Conservation (phyloP, 2,888 invertebrate species). For the Papilio demoleus region DNA sequence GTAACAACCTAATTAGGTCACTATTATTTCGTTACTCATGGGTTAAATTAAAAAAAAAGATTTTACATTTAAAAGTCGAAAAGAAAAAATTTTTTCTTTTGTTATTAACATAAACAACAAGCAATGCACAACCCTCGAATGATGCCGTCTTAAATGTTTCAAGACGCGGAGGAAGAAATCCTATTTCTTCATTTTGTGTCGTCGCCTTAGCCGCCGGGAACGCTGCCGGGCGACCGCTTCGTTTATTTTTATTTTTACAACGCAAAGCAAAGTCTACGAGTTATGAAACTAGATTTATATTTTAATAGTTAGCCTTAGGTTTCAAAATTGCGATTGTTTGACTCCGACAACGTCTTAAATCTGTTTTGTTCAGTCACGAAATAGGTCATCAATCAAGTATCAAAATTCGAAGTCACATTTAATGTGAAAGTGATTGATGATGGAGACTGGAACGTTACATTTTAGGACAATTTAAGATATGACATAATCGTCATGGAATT, state of each 20-base stretch:
- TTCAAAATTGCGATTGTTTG: slow-evolving; percentile 32
- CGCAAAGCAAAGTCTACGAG: slow-evolving; percentile 65
- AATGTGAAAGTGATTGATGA: slow-evolving; percentile 81
- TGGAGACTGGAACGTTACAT: slow-evolving; percentile 61
- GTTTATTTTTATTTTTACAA: slow-evolving; percentile 65
- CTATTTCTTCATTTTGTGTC: slow-evolving; percentile 73
- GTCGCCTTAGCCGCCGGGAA: slow-evolving; percentile 66
- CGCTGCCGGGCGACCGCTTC: slow-evolving; percentile 59
- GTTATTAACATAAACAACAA: slow-evolving; percentile 58
- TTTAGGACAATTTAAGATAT: neutral
- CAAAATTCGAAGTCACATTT: slow-evolving; percentile 81
- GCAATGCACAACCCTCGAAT: slow-evolving; percentile 67
- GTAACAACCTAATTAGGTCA: too few species aligned
- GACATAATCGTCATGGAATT: neutral
- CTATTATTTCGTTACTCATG: too few species aligned
- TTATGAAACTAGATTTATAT: slow-evolving; percentile 69
- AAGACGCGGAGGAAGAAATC: slow-evolving; percentile 62
- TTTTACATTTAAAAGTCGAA: slow-evolving; percentile 2
- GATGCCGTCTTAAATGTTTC: slow-evolving; percentile 67
- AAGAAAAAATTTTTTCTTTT: slow-evolving; percentile 28
- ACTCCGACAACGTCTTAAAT: slow-evolving; percentile 12
- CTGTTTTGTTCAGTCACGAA: slow-evolving; percentile 42
- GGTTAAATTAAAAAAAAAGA: too few species aligned
- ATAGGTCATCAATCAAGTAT: slow-evolving; percentile 77
- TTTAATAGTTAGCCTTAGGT: slow-evolving; percentile 51